phyloP scores from a whole-genome alignment of 1,140 invertebrate genomes.

The Sarcophaga bullata region DNA sequence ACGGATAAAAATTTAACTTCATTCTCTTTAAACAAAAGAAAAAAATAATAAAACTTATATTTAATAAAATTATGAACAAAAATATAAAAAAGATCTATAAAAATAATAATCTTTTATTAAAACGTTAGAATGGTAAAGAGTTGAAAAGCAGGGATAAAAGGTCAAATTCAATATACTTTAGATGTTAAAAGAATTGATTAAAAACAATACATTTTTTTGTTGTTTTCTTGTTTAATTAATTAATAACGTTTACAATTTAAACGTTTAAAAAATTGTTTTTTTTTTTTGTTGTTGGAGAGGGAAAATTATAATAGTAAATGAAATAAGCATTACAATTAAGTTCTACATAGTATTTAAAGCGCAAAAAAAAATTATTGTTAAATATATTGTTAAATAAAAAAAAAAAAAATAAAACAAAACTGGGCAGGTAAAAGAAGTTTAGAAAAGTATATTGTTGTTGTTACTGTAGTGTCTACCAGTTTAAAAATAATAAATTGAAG shows the following conservation, averaged over 20 bases:
- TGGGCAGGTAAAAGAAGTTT: slow-evolving; percentile 20
- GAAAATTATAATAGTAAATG: not conserved
- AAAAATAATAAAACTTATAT: not conserved
- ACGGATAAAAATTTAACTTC: slow-evolving; percentile 43
- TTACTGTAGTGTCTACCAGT: too few relatives aligned
- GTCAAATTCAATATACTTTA: slow-evolving; percentile 24
- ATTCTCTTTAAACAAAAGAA: not conserved
- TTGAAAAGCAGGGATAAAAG: too few relatives aligned
- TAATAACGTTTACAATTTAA: slow-evolving; percentile 12
- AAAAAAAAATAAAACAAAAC: slow-evolving; percentile 1
- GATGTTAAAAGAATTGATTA: not conserved
- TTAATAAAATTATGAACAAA: not conserved
- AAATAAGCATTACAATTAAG: not conserved
- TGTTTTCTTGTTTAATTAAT: not conserved
- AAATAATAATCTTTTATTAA: not conserved
- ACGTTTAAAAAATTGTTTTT: not conserved
- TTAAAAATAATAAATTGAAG: too few relatives aligned
- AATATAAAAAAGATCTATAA: not conserved
- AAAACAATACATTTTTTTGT: slow-evolving; percentile 12
- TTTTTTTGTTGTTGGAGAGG: not conserved
- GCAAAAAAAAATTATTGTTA: not conserved
- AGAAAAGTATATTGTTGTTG: not conserved
- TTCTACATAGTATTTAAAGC: not conserved
- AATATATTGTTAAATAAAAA: too few relatives aligned
- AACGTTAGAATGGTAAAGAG: not conserved